A percentile compares a stretch with the other conserved stretches of the same genome.
These are phyloP conservation scores for Ruditapes philippinarum DNA, from an alignment of 1,140 invertebrate species.

Conservation along the genomic window DNA sequence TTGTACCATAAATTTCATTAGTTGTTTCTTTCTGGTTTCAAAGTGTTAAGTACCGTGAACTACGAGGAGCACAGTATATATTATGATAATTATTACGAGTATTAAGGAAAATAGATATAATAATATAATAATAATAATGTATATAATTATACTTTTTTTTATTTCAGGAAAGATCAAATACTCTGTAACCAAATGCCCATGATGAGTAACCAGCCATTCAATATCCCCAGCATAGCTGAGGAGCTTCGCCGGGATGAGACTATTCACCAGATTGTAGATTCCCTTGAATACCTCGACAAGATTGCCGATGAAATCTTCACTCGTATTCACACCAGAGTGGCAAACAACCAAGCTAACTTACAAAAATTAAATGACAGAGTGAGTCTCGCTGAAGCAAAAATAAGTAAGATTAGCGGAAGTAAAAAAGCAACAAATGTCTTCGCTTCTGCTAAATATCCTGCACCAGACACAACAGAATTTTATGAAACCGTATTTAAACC, in stretches of 20 bases:
- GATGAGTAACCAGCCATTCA: conserved; percentile 84
- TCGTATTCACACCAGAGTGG: conserved; percentile 91
- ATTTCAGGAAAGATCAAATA: too few relatives aligned
- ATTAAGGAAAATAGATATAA: too few relatives aligned
- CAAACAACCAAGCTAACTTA: conserved; percentile 89
- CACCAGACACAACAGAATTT: conserved; percentile 87
- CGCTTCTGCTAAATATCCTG: conserved; percentile 95
- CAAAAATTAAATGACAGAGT: conserved; percentile 88
- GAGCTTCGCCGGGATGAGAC: conserved; percentile 91
- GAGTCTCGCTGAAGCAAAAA: conserved; percentile 90
- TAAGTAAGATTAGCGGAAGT: conserved; percentile 90
- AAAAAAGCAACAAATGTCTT: conserved; percentile 95
- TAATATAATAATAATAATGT: too few relatives aligned
- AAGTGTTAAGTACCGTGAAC: too few relatives aligned
- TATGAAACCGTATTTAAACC: conserved; percentile 87
- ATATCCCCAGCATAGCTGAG: conserved; percentile 86
- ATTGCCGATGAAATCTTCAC: conserved; percentile 93
- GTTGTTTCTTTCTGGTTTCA: too few relatives aligned
- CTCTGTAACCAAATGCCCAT: conserved; percentile 74
- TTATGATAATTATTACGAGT: too few relatives aligned
- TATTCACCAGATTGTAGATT: conserved; percentile 94
- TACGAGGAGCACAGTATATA: too few relatives aligned
- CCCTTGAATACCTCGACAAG: conserved; percentile 92
- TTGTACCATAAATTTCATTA: too few relatives aligned
- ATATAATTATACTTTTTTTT: too few relatives aligned